Evolutionary conservation across 2,113 vertebrate species (phyloP).

Genomic region (Galemys pyrenaicus): DNA sequence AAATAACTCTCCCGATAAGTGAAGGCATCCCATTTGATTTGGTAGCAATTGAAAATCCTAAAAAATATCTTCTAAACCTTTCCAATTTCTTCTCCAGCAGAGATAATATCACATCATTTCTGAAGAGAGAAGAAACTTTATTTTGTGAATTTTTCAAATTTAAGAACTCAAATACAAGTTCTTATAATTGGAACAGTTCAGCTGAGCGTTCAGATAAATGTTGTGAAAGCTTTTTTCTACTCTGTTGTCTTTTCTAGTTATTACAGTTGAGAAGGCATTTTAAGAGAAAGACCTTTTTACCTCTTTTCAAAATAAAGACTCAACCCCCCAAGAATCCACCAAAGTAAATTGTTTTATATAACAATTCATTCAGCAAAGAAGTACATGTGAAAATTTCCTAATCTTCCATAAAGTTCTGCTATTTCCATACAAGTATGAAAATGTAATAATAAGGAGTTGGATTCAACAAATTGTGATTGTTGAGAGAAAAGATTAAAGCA

Average conservation of each 20-base stretch:
- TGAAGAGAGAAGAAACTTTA: constrained; percentile 61
- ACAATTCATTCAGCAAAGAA: constrained; percentile 62
- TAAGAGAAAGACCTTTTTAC: constrained; percentile 47
- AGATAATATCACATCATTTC: constrained; percentile 67
- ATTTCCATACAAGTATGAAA: constrained; percentile 40
- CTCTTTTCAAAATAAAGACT: constrained; percentile 45
- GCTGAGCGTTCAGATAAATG: constrained; percentile 52
- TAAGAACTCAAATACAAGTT: constrained; percentile 54
- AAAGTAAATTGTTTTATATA: constrained; percentile 53
- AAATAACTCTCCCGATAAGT: background rate
- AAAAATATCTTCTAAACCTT: constrained; percentile 48
- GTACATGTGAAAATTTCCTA: constrained; percentile 6
- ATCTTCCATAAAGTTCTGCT: constrained; percentile 33
- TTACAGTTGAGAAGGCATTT: constrained; percentile 11
- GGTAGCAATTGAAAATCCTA: constrained; percentile 49
- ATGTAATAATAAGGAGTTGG: background rate
- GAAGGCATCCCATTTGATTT: constrained; percentile 37
- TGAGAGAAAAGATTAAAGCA: constrained; percentile 39
- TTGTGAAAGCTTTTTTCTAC: constrained; percentile 1
- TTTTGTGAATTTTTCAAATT: constrained; percentile 67
- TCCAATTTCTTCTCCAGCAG: constrained; percentile 39
- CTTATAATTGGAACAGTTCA: constrained; percentile 59
- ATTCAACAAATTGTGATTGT: background rate
- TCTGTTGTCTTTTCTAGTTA: background rate
- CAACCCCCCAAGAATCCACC: background rate